Percentiles rank a stretch among this genome's conserved stretches.
These are phyloP conservation scores for Artibeus lituratus DNA, from an alignment of 2,797 vertebrate genomes.

Conservation along the genomic window DNA sequence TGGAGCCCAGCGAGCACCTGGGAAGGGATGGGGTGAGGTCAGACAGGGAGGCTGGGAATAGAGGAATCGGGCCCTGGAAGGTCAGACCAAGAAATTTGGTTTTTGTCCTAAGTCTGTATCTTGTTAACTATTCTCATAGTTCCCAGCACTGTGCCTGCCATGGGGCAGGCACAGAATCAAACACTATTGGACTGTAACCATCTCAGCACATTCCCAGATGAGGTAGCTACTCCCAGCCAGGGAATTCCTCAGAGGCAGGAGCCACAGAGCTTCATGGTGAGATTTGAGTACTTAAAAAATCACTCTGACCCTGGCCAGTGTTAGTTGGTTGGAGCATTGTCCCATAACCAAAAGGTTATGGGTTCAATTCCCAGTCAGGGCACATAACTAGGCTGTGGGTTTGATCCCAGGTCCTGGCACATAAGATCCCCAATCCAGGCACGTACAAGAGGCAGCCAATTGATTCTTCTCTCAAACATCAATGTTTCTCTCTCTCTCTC, in stretches of 20 bases:
- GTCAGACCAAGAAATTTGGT: background rate
- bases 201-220: background rate
- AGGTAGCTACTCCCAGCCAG: background rate
- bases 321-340: background rate
- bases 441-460: background rate
- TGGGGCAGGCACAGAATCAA: background rate
- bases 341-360: background rate
- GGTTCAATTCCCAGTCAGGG: background rate
- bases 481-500: background rate
- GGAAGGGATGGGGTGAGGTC: fast-evolving
- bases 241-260: background rate
- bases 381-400: background rate
- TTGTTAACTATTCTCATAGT: background rate
- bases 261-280: fast-evolving
- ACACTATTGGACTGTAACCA: background rate
- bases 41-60: fast-evolving
- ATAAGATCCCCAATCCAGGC: background rate
- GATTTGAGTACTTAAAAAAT: background rate
- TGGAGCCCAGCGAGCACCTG: background rate
- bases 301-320: background rate
- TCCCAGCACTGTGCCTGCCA: background rate
- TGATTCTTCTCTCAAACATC: background rate
- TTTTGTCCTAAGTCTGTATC: background rate
- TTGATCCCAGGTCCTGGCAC: background rate
- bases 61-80: background rate